Conservation (phyloP, 2,113 vertebrate genomes). For the Scopus umbretta region DNA sequence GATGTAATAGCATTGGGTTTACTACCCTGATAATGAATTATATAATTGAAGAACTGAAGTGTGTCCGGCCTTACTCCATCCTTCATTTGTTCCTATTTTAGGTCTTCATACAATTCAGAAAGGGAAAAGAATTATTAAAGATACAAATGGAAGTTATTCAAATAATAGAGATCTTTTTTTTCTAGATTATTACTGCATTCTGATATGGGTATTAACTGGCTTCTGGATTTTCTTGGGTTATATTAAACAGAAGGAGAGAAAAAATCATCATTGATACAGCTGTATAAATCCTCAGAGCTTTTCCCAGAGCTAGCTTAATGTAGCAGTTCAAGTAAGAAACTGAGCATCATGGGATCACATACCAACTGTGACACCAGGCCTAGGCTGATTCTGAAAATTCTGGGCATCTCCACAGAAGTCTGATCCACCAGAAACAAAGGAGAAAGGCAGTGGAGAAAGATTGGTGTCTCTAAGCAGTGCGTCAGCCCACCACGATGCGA, state of each 20-base stretch:
- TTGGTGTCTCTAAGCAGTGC: neutral
- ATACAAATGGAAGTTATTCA: neutral
- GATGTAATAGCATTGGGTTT: neutral
- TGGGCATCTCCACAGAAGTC: neutral
- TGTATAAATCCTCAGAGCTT: neutral
- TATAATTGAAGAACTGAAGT: neutral
- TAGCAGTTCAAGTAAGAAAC: neutral
- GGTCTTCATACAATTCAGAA: neutral
- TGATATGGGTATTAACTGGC: neutral
- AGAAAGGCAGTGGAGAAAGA: neutral
- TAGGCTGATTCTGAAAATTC: neutral
- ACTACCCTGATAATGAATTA: neutral
- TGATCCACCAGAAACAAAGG: neutral
- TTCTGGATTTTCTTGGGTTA: neutral
- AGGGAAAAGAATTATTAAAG: neutral
- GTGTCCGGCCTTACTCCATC: neutral
- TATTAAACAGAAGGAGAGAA: neutral
- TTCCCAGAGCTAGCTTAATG: neutral
- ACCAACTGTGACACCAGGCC: neutral
- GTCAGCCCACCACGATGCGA: accelerated
- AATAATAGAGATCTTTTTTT: neutral
- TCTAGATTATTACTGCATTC: neutral
- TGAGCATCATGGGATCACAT: neutral
- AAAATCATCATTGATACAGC: neutral
- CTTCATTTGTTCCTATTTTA: neutral